Evolutionary conservation across 2,888 invertebrate genomes (phyloP).

Genomic region (Agonopterix subpropinquella): DNA sequence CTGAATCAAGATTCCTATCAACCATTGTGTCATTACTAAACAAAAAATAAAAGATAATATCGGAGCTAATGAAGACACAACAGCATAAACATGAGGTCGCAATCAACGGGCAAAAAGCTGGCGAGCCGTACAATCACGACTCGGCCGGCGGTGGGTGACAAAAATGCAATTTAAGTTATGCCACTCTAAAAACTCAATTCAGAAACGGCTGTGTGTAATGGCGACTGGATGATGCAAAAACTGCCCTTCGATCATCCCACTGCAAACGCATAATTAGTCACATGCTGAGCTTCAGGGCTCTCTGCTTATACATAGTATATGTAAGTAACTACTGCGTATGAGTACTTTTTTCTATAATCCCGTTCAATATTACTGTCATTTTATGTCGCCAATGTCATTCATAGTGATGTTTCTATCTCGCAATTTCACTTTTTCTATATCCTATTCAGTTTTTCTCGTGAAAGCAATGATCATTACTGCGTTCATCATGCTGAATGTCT

Average conservation of each 20-base stretch:
- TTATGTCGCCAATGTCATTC: conserved; percentile 43
- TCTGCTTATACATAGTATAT: background rate
- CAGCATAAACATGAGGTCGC: conserved; percentile 52
- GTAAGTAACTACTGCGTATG: conserved; percentile 14
- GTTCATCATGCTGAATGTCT: conserved; percentile 34
- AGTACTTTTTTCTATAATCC: conserved; percentile 31
- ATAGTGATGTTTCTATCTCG: conserved; percentile 53
- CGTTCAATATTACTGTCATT: conserved; percentile 43
- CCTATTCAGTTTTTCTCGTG: conserved; percentile 32
- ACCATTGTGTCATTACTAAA: conserved; percentile 21
- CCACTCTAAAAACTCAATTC: conserved; percentile 62
- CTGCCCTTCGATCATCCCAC: conserved; percentile 38
- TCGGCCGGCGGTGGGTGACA: conserved; percentile 53
- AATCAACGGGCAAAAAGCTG: conserved; percentile 47
- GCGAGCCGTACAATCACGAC: conserved; percentile 31
- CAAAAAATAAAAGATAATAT: conserved; percentile 23
- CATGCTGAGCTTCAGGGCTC: conserved; percentile 39
- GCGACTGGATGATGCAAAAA: conserved; percentile 41
- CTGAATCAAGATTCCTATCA: conserved; percentile 28
- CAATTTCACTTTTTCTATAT: conserved; percentile 37
- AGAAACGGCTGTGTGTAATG: conserved; percentile 43
- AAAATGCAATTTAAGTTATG: conserved; percentile 72
- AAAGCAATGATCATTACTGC: conserved; percentile 22
- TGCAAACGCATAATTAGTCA: conserved; percentile 57
- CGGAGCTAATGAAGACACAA: conserved; percentile 59